Base-by-base conservation (phyloP, 2,888 invertebrate genomes). In the Spatulosminthurus flaviceps region DNA sequence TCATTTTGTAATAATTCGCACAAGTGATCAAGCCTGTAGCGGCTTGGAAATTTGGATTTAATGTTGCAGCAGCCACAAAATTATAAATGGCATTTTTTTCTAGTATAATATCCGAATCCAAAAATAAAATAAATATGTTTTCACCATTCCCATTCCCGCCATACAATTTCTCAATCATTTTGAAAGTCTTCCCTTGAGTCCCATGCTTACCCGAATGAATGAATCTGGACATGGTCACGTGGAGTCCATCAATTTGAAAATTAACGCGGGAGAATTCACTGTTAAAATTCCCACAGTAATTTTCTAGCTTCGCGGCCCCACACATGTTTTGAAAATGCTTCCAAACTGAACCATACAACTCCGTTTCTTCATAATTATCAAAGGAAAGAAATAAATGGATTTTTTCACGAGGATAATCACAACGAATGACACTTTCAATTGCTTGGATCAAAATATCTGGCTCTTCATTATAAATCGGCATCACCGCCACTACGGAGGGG, bases 391-490 rank as follows among this genome's bases (percentile, higher is more conserved):
- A 82, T 11, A 81, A 28, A 43, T 82, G 82, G 60, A 78, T 81
- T 22, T 78, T 70, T 1, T 80, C 72, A 0, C 76, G 9, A 4
- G 78, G 76, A 51, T 82, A 82, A 61, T 82, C 78, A 42, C 79
- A 79, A 2, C 77, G 51, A 22, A 82, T 72, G 22, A 77, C 81
- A 74, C 79, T 79, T 64, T 79, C 73, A 0, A 82, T 79, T 0
- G 82, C 82, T 22, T 79, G 66, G 43, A 80, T 72, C n/a, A 82
- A 69, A 16, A 81, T 81, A 4, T 78, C 78, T 1, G 81, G 79
- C 64, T 81, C 79, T 67, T 82, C 82, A 34, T 81, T 82, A 72
- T 82, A 82, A 61, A 82, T 81, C 1, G 82, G 82, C 82, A 82
- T 82, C 19, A 82, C 61, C 26, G 81, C 77, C 0, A 78, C 78